These are phyloP conservation scores for Papilio gigon DNA, from an alignment of 2,888 invertebrate species.

Conservation along the genomic window DNA sequence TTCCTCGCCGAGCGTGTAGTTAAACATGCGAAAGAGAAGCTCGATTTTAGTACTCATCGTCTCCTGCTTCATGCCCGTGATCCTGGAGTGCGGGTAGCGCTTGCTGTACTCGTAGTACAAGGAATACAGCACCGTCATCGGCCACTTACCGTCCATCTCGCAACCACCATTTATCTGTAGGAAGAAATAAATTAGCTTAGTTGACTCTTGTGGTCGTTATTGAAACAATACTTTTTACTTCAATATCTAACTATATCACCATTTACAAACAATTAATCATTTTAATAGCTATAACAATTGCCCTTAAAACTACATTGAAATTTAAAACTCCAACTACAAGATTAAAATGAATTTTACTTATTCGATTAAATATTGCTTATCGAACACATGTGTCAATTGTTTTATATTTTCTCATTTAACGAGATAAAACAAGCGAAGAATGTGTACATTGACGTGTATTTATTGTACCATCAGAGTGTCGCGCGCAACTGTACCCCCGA, in stretches of 20 bases:
- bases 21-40: constrained; percentile 93
- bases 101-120: constrained; percentile 91
- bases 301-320: no score
- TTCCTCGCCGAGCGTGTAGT: constrained; percentile 89
- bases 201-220: no score
- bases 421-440: not conserved
- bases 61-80: constrained; percentile 88
- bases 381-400: not conserved
- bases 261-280: no score
- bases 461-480: not conserved
- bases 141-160: constrained; percentile 91
- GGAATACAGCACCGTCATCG: constrained; percentile 89
- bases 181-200: constrained; percentile 10
- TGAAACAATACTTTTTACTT: no score
- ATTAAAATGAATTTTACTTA: not conserved
- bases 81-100: constrained; percentile 89
- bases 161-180: constrained; percentile 85
- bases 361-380: not conserved
- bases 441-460: constrained; percentile 10
- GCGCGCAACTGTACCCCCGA: not conserved
- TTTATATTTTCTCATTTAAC: not conserved
- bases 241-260: no score
- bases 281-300: no score
- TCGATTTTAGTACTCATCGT: constrained; percentile 89
- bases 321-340: not conserved